Base-by-base conservation (phyloP, 2,797 vertebrate species). In the Adrianichthys oophorus region DNA sequence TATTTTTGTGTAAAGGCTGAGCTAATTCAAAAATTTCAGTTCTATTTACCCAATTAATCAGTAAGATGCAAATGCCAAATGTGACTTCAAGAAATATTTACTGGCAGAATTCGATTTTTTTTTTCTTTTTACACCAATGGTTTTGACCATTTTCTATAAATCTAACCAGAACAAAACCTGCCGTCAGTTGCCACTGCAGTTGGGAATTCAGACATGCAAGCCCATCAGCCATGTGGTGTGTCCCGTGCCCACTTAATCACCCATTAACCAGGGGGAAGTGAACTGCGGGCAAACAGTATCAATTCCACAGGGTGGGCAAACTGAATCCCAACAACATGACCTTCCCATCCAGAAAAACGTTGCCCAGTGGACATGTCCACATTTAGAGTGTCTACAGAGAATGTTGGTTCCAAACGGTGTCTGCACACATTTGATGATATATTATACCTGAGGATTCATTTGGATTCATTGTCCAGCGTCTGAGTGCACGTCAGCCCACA, bases 281-380 rank as follows among this genome's bases (percentile, higher is more conserved):
- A 82, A 78, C 78, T 80, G 81, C 72, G 79, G 70, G 78, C 70
- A 76, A 84, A 81, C 70, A 41, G 71, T 74, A 79, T 86, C 81
- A 71, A 73, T 82, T 84, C 81, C 79, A 71, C 52, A 41, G 64
- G 61, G 70, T 61, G 74, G 76, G 59, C 59, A 57, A 53, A 52
- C 71, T 61, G 64, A 73, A 74, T 62, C 63, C 65, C 74, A 53
- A 65, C 78, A 74, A 76, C 76, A 76, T 60, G 68, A 67, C 77
- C 69, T 70, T 56, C 23, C 70, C 80, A 80, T 81, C 71, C 78
- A 74, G 68, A 84, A 75, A 80, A 6, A 16, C 26, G 63, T 47
- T 62, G 85, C 80, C 87, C 76, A 48, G 23, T 70, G 69, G 83
- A 89, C 12, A 18, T 5, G 21, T 15, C 44, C 12, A 2, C 12